Base-by-base conservation (phyloP, 1,140 invertebrate genomes). In the Meloidogyne floridensis region DNA sequence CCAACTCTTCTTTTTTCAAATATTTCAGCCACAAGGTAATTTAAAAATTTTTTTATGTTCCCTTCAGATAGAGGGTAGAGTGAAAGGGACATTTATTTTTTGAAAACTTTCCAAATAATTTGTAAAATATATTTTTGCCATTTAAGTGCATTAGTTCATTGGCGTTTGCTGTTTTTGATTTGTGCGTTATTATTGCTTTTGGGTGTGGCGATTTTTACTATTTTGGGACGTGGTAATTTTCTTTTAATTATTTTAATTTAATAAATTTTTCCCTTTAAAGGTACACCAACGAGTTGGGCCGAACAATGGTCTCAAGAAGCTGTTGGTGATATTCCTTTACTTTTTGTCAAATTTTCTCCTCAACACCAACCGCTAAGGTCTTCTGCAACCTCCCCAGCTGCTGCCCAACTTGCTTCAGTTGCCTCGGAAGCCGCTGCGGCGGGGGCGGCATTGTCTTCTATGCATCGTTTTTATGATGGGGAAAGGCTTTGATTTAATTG, bases 1-100 rank as follows among this genome's bases (percentile, higher is more conserved):
- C 84, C 84, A n/a, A 65, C 70, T 11, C 43, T 85, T 20, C 72
- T 86, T 13, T 76, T 85, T n/a, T 75, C 86, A 42, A 71, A 80
- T 7, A 80, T 76, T 81, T 81, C 18, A 10, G 42, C 82, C 72
- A 4, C 47, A 8, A 54, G 32, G 15, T 53, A 15, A 47, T 53
- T 75, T 4, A 77, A 76, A 77, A 15, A 51, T 81, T 20, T 32
- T 20, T 32, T 20, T 54, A 84, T 72, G 4, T 42, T 56, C 15
- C 20, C 81, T 80, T 15, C 71, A 72, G 15, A 77, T 13, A 72
- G 32, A 47, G 11, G 4, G 32, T 32, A 71, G 13, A 77, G 51
- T 15, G 76, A 11, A 32, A 3, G n/a, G 51, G 6, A 56, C 59
- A 43, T 18, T 13, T 43, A 11, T 70, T 42, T 11, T 78, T n/a